Percentiles rank a stretch among this genome's conserved stretches.
These are phyloP conservation scores for Polypedilum pembai DNA, from an alignment of 1,140 invertebrate genomes.

Conservation along the genomic window DNA sequence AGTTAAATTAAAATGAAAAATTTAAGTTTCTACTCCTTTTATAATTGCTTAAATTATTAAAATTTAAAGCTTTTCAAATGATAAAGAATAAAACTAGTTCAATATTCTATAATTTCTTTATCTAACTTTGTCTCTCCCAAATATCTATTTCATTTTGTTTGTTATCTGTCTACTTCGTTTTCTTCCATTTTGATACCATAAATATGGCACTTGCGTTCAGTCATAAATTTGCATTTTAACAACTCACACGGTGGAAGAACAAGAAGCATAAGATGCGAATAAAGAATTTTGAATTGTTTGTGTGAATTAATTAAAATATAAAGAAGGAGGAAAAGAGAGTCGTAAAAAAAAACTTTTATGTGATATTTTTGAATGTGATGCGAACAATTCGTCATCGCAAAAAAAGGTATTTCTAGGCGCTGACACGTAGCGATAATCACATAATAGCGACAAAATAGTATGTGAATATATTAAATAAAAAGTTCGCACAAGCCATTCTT, in stretches of 20 bases:
- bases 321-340: background rate
- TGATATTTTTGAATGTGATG: conserved; percentile 3
- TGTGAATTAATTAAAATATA: background rate
- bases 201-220: conserved; percentile 10
- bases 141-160: no score
- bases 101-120: no score
- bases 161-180: no score
- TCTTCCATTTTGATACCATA: conserved; percentile 3
- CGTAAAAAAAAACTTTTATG: background rate
- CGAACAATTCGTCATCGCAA: background rate
- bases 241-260: background rate
- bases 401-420: background rate
- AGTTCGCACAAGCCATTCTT: background rate
- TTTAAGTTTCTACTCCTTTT: no score
- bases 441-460: background rate
- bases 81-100: no score
- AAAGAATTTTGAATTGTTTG: background rate
- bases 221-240: conserved; percentile 19
- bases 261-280: background rate
- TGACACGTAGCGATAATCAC: background rate
- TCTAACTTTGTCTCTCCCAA: no score
- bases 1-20: no score
- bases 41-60: no score
- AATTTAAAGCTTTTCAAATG: no score
- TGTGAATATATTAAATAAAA: background rate